Evolutionary conservation across 2,113 vertebrate genomes (phyloP).

Genomic region (Danionella cerebrum): DNA sequence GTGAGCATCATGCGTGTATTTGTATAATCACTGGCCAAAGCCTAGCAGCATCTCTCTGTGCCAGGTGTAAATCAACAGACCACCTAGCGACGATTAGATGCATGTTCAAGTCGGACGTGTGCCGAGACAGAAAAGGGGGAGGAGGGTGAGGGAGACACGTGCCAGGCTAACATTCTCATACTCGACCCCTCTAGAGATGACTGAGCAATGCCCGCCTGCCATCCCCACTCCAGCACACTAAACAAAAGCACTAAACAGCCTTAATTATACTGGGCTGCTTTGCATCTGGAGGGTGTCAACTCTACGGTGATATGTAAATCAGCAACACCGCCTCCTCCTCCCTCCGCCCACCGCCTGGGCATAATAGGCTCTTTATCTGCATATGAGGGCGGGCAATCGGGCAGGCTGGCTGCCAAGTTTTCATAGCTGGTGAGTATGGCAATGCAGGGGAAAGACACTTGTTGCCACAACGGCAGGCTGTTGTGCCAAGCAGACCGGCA

Average conservation of each 20-base stretch:
- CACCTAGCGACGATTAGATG: constrained; percentile 47
- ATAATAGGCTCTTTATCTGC: constrained; percentile 68
- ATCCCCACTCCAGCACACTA: constrained; percentile 45
- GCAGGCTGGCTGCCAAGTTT: constrained; percentile 66
- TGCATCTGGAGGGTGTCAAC: constrained; percentile 66
- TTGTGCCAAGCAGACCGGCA: constrained; percentile 53
- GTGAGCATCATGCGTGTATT: background rate
- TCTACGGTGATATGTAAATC: constrained; percentile 70
- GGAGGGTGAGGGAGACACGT: constrained; percentile 44
- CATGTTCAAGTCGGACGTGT: constrained; percentile 53
- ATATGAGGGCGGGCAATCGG: constrained; percentile 57
- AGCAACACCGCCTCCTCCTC: constrained; percentile 42
- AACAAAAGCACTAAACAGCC: constrained; percentile 71
- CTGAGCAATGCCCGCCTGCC: constrained; percentile 24
- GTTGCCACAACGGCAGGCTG: constrained; percentile 64
- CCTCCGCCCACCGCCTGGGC: constrained; percentile 56
- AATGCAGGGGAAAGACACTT: constrained; percentile 69
- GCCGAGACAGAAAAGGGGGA: constrained; percentile 41
- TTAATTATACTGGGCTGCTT: constrained; percentile 69
- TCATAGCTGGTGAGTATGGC: constrained; percentile 60
- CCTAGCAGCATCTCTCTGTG: constrained; percentile 24
- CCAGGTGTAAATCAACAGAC: constrained; percentile 51
- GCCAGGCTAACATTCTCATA: constrained; percentile 56
- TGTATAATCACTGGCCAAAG: background rate
- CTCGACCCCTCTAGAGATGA: constrained; percentile 45